phyloP scores from a whole-genome alignment of 2,797 vertebrate genomes.

The Ceyx erithaca region DNA sequence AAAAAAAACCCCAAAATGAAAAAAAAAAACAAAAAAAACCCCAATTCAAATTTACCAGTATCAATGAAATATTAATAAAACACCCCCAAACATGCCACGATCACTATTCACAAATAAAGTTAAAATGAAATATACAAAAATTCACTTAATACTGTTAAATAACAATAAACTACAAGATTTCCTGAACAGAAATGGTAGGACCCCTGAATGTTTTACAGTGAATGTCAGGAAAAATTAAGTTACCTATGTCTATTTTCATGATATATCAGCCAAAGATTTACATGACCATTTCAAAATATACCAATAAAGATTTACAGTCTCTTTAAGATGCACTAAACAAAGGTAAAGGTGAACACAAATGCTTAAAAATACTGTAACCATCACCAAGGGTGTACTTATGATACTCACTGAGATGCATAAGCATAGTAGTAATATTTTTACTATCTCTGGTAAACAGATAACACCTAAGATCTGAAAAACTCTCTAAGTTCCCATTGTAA shows the following conservation, averaged over 20 bases:
- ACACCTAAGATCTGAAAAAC: constrained; percentile 73
- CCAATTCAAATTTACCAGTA: constrained; percentile 86
- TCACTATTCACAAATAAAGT: constrained; percentile 95
- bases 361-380: constrained; percentile 81
- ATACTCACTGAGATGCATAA: constrained; percentile 83
- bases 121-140: constrained; percentile 93
- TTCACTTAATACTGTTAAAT: constrained; percentile 97
- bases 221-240: constrained; percentile 84
- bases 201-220: constrained; percentile 88
- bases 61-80: constrained; percentile 87
- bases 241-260: constrained; percentile 84
- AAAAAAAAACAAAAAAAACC: not conserved
- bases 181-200: constrained; percentile 86
- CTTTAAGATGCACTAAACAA: constrained; percentile 86
- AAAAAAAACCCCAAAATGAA: not conserved
- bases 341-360: constrained; percentile 80
- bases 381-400: constrained; percentile 78
- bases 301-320: constrained; percentile 85
- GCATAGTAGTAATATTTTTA: constrained; percentile 79
- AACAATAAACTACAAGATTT: constrained; percentile 87
- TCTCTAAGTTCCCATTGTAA: constrained; percentile 69
- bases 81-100: constrained; percentile 92
- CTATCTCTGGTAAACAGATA: constrained; percentile 78
- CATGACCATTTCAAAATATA: constrained; percentile 84
- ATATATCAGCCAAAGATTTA: constrained; percentile 86